Base-by-base conservation (phyloP, 2,888 invertebrate species). In the Lepidochitona cinerea region DNA sequence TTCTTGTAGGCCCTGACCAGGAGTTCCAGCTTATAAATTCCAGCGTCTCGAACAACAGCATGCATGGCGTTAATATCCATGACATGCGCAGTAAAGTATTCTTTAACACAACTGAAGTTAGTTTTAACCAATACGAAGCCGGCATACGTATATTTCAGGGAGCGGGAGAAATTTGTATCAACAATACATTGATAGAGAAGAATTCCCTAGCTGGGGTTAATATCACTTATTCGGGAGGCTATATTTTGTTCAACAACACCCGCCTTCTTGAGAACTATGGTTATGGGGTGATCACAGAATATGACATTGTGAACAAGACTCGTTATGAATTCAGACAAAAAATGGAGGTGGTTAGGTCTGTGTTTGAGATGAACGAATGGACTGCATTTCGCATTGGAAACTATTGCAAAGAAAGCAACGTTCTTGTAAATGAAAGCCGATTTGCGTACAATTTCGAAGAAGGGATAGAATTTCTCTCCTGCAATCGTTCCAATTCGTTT, bases 191-290 rank as follows among this genome's bases (percentile, higher is more conserved):
- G 84, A 95, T 99, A 80, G 95, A 95, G 26, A 95, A 96, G 83
- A 99, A 99, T 89, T 78, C 78, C 23, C 83, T 84, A 37, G 79
- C 81, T 86, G 99, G 99, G 0, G 93, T 99, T 12, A 99, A 99
- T 89, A 94, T 99, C 14, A 97, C 98, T 0, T 96, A 96, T 76
- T 95, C 96, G 2, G 99, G 99, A 0, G 99, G 99, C 0, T 95
- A 95, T 83, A 93, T 97, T 78, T 97, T 99, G 86, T 93, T 99
- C 75, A 98, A 98, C 14, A 93, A 94, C 82, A 95, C 96, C 64
- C 94, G 94, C 35, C 92, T 99, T 33, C 95, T 95, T 69, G 95
- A 96, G 0, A 99, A 99, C 90, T 93, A 93, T 79, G 96, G 97
- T 9, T 95, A 96, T 84, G 90, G 89, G 2, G 79, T 89, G 33